A percentile compares a stretch with the other conserved stretches of the same genome.
Evolutionary conservation across 2,888 invertebrate species (phyloP).

Genomic region (Xestobium rufovillosum): DNA sequence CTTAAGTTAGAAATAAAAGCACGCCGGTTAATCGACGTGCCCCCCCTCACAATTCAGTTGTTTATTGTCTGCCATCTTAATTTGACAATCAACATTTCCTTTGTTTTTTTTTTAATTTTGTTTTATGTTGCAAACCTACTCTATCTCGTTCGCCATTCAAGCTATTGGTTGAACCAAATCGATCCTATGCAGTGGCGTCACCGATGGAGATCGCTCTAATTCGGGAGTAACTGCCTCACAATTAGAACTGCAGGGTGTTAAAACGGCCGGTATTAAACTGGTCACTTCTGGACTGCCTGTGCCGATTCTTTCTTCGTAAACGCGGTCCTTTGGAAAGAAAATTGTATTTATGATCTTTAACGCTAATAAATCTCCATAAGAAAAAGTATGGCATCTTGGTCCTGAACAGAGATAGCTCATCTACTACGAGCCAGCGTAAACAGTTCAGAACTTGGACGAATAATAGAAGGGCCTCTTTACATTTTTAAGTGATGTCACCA

Average conservation of each 20-base stretch:
- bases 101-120: constrained; percentile 21
- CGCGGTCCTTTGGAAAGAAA: constrained; percentile 59
- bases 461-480: too few species aligned
- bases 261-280: constrained; percentile 57
- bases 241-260: constrained; percentile 49
- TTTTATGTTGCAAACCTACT: constrained; percentile 22
- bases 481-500: too few species aligned
- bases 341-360: too few species aligned
- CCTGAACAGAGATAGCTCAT: too few species aligned
- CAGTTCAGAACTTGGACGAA: too few species aligned
- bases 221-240: constrained; percentile 48
- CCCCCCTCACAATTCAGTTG: constrained; percentile 15
- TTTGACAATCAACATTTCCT: constrained; percentile 34
- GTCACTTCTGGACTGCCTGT: constrained; percentile 61
- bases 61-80: constrained; percentile 42
- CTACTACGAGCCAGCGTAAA: too few species aligned
- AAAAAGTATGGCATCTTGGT: too few species aligned
- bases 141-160: constrained; percentile 22
- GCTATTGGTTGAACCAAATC: constrained; percentile 52
- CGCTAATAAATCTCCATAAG: too few species aligned
- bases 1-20: background rate
- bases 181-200: constrained; percentile 51
- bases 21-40: background rate
- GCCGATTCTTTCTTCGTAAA: constrained; percentile 45
- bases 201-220: constrained; percentile 46